phyloP scores from a whole-genome alignment of 2,888 invertebrate species.

The Eilema depressum region DNA sequence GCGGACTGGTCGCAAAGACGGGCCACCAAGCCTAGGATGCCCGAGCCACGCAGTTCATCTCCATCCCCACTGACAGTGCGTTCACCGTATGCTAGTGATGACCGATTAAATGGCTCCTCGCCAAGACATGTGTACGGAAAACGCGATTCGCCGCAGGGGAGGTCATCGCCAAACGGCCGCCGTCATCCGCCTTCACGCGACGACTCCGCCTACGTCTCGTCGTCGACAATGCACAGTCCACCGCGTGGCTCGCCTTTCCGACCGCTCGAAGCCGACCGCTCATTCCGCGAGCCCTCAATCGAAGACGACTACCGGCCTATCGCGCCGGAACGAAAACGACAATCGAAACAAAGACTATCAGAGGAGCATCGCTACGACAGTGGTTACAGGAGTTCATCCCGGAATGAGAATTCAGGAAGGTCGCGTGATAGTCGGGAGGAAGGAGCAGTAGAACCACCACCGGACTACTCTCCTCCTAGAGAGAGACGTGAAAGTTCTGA shows the following conservation, averaged over 20 bases:
- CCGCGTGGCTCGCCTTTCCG: conserved; percentile 84
- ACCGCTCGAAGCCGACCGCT: conserved; percentile 78
- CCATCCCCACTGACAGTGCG: conserved; percentile 79
- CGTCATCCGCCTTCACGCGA: conserved; percentile 85
- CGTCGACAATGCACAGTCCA: conserved; percentile 86
- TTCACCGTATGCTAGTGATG: conserved; percentile 78
- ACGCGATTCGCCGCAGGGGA: conserved; percentile 79
- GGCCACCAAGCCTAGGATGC: conserved; percentile 83
- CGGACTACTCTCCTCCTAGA: conserved; percentile 90
- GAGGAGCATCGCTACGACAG: conserved; percentile 86
- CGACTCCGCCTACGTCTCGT: conserved; percentile 87
- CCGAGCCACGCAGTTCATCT: conserved; percentile 81
- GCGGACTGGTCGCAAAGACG: conserved; percentile 93
- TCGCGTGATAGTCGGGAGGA: conserved; percentile 82
- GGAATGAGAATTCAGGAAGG: conserved; percentile 84
- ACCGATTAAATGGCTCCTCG: conserved; percentile 75
- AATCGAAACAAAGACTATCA: conserved; percentile 84
- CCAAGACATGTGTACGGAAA: conserved; percentile 79
- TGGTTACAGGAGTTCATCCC: conserved; percentile 86
- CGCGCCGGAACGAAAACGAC: conserved; percentile 90
- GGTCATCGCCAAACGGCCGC: conserved; percentile 77
- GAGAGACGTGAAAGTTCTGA: conserved; percentile 80
- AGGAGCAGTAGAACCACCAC: conserved; percentile 89
- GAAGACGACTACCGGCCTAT: conserved; percentile 85
- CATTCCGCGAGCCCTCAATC: conserved; percentile 83